Evolutionary conservation across 2,888 invertebrate genomes (phyloP), one percentile per base, ranked within the genome.

Genomic region (Fragum whitleyi): DNA sequence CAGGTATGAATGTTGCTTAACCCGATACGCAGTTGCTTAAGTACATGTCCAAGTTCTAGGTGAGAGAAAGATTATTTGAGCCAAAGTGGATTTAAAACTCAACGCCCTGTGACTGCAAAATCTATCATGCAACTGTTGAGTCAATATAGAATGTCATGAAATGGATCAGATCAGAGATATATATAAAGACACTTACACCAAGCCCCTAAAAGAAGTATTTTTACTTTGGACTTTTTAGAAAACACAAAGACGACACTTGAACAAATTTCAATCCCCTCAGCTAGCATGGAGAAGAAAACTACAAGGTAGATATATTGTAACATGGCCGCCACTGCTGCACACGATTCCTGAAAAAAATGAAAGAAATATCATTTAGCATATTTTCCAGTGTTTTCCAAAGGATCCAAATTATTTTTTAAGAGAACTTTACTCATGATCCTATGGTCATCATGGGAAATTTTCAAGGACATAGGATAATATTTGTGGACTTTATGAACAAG

Each of bases 221-320:
- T 81, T n/a, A 81, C 57, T 68, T 79, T 79, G 14, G 81, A 83
- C 21, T 69, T 80, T 28, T 74, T 77, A n/a, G 80, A 77, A 67
- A 86, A 86, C 2, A 86, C 83, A 70, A 77, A 80, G 1, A 80
- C n/a, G 0, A 86, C 83, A 5, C 80, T 79, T 21, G 82, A 74
- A n/a, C 80, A 77, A 3, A 86, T 76, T 21, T 80, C 78, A 23
- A 86, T 76, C 7, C 86, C 86, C 72, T 82, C 83, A 1, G 82
- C 80, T 11, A 86, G 67, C 86, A 86, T 86, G n/a, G 82, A 32
- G 47, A 81, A 81, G 53, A 86, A 86, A 11, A 80, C 81, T 11
- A 80, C 81, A 21, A 86, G 67, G 51, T 81, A 86, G 32, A 86
- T 76, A 70, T 86, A 86, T 53, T 86, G 83, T 23, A 86, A 51